phyloP scores from a whole-genome alignment of 2,888 invertebrate genomes.

The Lingula anatina region DNA sequence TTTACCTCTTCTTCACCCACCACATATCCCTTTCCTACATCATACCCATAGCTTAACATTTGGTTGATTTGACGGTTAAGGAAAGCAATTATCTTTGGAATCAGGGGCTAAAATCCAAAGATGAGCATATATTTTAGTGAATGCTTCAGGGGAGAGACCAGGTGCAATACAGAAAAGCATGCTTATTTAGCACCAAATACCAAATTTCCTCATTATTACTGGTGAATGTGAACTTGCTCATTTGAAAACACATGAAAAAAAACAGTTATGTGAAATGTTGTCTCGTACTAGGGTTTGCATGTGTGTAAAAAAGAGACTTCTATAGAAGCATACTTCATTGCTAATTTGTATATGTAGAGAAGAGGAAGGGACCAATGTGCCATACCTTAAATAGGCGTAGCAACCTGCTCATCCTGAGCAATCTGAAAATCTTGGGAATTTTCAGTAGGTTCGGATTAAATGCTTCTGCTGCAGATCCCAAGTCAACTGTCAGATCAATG shows the following conservation, averaged over 20 bases:
- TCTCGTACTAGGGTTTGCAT: too few species aligned
- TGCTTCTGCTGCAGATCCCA: background rate
- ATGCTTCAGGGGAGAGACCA: background rate
- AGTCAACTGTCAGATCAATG: constrained; percentile 11
- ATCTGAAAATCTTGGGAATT: background rate
- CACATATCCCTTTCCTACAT: constrained; percentile 63
- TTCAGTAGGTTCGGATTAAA: background rate
- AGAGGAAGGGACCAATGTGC: too few species aligned
- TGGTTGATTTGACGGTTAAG: constrained; percentile 59
- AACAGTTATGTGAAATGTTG: too few species aligned
- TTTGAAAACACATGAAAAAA: too few species aligned
- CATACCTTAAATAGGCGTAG: background rate
- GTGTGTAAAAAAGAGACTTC: too few species aligned
- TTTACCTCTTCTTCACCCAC: constrained; percentile 62
- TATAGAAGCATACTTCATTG: too few species aligned
- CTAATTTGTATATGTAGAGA: too few species aligned
- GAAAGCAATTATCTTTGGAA: constrained; percentile 57
- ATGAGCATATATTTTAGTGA: background rate
- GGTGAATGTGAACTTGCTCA: too few species aligned
- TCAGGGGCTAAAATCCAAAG: constrained; percentile 18
- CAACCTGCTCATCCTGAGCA: background rate
- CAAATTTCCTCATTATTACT: too few species aligned
- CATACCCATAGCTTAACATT: constrained; percentile 61
- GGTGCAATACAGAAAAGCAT: background rate
- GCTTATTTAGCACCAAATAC: background rate